Evolutionary conservation across 2,113 vertebrate genomes (phyloP).

Genomic region (Pterocles burchelli): DNA sequence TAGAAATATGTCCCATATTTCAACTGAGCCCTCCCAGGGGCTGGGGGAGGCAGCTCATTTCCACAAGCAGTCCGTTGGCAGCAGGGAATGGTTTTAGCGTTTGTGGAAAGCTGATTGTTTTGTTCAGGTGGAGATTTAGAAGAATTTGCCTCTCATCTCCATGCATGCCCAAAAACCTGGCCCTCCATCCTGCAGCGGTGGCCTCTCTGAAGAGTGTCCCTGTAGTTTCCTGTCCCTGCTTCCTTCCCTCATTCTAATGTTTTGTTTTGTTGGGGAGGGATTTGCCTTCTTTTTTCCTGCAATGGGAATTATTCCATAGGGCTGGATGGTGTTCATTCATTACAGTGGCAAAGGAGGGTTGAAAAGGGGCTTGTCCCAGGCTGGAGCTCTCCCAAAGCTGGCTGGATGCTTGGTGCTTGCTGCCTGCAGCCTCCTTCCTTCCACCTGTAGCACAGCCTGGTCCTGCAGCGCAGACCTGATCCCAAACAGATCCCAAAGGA

Average conservation of each 20-base stretch:
- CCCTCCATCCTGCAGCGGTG: not conserved
- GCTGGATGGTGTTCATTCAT: not conserved
- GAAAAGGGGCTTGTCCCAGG: not conserved
- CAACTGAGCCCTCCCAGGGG: not conserved
- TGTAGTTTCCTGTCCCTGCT: constrained; percentile 33
- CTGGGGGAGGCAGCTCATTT: not conserved
- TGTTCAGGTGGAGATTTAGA: not conserved
- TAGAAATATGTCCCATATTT: not conserved
- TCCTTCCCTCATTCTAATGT: not conserved
- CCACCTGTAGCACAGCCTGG: not conserved
- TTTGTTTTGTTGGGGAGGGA: not conserved
- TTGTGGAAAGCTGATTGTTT: not conserved
- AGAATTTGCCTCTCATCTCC: not conserved
- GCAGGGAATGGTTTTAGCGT: not conserved
- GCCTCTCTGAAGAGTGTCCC: not conserved
- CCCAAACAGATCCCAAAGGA: not conserved
- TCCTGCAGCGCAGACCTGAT: not conserved
- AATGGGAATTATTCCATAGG: not conserved
- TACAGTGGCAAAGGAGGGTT: not conserved
- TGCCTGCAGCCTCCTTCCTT: not conserved
- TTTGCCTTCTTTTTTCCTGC: not conserved
- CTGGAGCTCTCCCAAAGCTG: not conserved
- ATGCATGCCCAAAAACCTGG: not conserved
- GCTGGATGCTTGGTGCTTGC: not conserved
- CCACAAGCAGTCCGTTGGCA: not conserved